Evolutionary conservation across 2,113 vertebrate genomes (phyloP), one percentile per base, ranked within the genome.

Genomic region (Perca fluviatilis): DNA sequence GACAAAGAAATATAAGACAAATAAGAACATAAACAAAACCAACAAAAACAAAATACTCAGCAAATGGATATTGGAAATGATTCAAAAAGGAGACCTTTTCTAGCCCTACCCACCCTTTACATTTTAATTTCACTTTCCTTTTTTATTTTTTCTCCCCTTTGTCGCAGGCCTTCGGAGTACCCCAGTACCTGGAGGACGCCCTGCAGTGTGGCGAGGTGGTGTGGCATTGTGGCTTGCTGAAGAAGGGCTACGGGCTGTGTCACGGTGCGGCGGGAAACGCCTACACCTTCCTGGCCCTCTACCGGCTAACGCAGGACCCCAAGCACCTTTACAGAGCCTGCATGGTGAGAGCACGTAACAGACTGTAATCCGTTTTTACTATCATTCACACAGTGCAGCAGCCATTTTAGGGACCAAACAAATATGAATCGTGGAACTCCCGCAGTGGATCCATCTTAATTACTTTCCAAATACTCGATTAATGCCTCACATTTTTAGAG

Each of bases 211-310:
- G 97, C 0, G 98, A 99, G 40, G 95, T 98, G 85, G 95, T 97
- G 83, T 99, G 98, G 98, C 92, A 95, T 40, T 89, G 94, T 0
- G 98, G 98, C 5, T 50, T 99, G 72, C 92, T 99, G 86, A 97
- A 96, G 93, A 99, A 99, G 83, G 98, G 98, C 40, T 99, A 99
- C 0, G 98, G 98, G 6, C 92, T 99, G 57, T 99, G 98, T 89
- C 98, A 99, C 0, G 98, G 98, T 0, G 93, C 96, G 0, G 97
- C 97, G 0, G 98, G 98, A 0, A 99, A 99, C 0, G 98, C 97
- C 54, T 99, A 99, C 0, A 67, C 95, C 86, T 99, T 99, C 92
- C 89, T 99, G 84, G 88, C 96, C 0, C 94, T 99, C 2, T 99
- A 97, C 92, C 97, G 96, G 77, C 93, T 96, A 75, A 99, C 98